These are phyloP conservation scores for Phallusia fumigata DNA, from an alignment of 23 tunicate species.

Conservation along the genomic window DNA sequence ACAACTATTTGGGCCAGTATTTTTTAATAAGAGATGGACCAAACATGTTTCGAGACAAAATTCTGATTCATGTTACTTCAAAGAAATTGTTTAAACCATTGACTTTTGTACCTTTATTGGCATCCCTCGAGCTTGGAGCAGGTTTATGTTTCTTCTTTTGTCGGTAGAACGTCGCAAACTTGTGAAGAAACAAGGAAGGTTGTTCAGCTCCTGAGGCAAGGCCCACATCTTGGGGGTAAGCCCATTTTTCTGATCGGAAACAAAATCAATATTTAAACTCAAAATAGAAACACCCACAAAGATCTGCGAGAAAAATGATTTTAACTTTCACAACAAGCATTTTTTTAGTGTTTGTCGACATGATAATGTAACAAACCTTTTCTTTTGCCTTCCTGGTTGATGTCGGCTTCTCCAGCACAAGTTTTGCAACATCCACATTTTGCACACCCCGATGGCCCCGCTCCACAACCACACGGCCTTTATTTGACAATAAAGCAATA, in stretches of 20 bases:
- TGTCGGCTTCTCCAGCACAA: conserved; percentile 66
- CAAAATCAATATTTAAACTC: neutral
- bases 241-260: neutral
- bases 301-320: no score
- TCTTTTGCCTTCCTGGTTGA: conserved; percentile 19
- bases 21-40: no score
- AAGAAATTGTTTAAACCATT: no score
- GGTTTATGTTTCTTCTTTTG: conserved; percentile 24
- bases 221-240: neutral
- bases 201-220: conserved; percentile 24
- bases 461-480: conserved; percentile 78
- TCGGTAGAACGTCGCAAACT: conserved; percentile 34
- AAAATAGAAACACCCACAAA: no score
- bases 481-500: neutral
- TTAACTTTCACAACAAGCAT: no score
- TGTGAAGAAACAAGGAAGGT: conserved; percentile 38
- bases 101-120: neutral
- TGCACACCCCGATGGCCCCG: conserved; percentile 64
- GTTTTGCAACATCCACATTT: conserved; percentile 71
- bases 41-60: no score
- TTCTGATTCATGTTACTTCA: no score
- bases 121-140: neutral
- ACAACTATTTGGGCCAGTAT: no score
- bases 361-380: conserved; percentile 22
- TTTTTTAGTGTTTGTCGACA: no score